Conservation (phyloP, 2,797 vertebrate species). For the Brachyrhaphis roseni region DNA sequence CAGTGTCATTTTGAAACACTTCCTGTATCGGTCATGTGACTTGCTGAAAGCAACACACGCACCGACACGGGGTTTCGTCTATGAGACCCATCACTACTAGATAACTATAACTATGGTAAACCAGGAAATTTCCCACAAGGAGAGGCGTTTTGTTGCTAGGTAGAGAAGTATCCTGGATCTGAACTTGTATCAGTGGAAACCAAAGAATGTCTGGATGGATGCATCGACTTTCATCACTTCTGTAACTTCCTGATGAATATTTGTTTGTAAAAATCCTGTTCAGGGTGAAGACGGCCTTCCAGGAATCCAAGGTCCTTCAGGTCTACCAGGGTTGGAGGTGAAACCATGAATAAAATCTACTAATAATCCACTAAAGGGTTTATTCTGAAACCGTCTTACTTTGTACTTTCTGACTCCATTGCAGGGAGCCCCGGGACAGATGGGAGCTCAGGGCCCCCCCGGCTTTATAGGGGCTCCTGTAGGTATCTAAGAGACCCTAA, state of each 20-base stretch:
- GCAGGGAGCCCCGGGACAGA: slow-evolving; percentile 78
- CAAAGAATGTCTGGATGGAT: neutral
- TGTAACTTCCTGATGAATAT: neutral
- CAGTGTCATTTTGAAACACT: too few species aligned
- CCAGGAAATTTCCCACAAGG: neutral
- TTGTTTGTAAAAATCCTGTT: neutral
- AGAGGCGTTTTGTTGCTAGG: neutral
- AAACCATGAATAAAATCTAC: slow-evolving; percentile 6
- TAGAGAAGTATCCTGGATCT: neutral
- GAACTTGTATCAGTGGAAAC: neutral
- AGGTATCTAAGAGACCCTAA: slow-evolving; percentile 48
- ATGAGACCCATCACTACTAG: too few species aligned
- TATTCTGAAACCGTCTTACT: neutral
- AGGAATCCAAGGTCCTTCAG: slow-evolving; percentile 79
- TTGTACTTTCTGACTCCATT: slow-evolving; percentile 9
- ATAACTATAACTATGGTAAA: neutral
- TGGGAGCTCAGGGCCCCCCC: slow-evolving; percentile 76
- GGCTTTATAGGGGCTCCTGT: slow-evolving; percentile 81
- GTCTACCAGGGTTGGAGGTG: slow-evolving; percentile 83
- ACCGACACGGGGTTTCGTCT: too few species aligned
- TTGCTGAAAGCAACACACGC: too few species aligned
- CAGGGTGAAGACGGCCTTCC: slow-evolving; percentile 83
- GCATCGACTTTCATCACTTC: neutral
- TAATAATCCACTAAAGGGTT: neutral
- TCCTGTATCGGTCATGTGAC: too few species aligned